phyloP scores from a whole-genome alignment of 2,888 invertebrate species.

The Tenthredo notha region DNA sequence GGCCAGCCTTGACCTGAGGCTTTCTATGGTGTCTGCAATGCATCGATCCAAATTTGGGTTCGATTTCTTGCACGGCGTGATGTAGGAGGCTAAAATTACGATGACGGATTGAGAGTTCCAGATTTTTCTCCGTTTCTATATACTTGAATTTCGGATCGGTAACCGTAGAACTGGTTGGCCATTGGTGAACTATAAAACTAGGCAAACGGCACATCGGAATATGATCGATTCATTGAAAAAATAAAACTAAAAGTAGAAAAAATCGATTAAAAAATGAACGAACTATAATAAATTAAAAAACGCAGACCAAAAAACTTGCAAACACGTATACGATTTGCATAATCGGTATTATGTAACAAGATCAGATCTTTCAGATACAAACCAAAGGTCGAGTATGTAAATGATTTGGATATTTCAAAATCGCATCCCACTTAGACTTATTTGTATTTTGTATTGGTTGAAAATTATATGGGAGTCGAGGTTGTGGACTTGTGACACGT shows the following conservation, averaged over 20 bases:
- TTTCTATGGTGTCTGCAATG: slow-evolving; percentile 82
- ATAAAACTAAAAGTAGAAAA: neutral
- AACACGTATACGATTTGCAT: slow-evolving; percentile 22
- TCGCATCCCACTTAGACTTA: neutral
- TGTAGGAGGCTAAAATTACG: slow-evolving; percentile 82
- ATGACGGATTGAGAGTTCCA: slow-evolving; percentile 16
- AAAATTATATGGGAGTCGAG: neutral
- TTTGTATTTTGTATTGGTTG: neutral
- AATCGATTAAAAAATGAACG: neutral
- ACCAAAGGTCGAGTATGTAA: neutral
- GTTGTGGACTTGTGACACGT: neutral
- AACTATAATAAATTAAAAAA: neutral
- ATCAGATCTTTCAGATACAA: slow-evolving; percentile 49
- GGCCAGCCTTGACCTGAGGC: slow-evolving; percentile 81
- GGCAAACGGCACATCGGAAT: neutral
- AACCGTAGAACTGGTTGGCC: neutral
- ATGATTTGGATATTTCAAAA: slow-evolving; percentile 12
- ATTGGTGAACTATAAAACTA: neutral
- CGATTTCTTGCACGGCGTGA: slow-evolving; percentile 83
- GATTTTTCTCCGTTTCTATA: slow-evolving; percentile 32
- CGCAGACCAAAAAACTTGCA: neutral
- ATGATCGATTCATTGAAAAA: neutral
- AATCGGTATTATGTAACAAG: slow-evolving; percentile 61
- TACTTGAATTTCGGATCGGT: neutral
- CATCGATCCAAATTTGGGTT: slow-evolving; percentile 84